These are phyloP conservation scores for Aleiodes alternator DNA, from an alignment of 2,888 invertebrate species.

Conservation along the genomic window DNA sequence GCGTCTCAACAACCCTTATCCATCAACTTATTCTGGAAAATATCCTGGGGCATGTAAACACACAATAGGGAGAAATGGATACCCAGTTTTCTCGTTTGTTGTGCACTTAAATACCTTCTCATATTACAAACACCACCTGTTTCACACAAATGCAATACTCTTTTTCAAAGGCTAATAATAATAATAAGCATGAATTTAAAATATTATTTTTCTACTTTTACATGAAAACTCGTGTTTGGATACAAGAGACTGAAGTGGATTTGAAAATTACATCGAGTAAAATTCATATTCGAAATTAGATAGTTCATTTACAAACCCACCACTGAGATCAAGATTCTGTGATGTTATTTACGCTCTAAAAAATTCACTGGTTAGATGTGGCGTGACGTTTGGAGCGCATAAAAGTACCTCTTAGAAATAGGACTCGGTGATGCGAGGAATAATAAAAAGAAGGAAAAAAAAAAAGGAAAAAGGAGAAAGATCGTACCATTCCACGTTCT, in stretches of 20 bases:
- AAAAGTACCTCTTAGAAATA: not conserved
- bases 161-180: not conserved
- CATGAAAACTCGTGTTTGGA: not conserved
- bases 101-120: not conserved
- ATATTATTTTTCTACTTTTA: not conserved
- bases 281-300: conserved; percentile 29
- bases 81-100: not conserved
- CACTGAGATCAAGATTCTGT: conserved; percentile 1
- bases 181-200: not conserved
- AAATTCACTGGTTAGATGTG: conserved; percentile 19
- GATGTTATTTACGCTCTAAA: conserved; percentile 27
- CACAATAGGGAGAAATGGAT: not conserved
- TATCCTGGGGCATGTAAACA: not conserved
- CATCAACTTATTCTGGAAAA: conserved; percentile 19
- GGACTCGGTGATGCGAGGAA: not conserved
- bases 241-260: too few species aligned
- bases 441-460: not conserved
- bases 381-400: conserved; percentile 5
- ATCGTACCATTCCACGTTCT: conserved; percentile 5
- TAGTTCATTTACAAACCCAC: conserved; percentile 1
- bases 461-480: not conserved
- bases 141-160: conserved; percentile 9
- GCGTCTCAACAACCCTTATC: conserved; percentile 16
- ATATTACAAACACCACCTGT: conserved; percentile 3
- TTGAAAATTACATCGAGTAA: not conserved